Conservation (phyloP, 2,888 invertebrate species). For the Yponomeuta malinellus region DNA sequence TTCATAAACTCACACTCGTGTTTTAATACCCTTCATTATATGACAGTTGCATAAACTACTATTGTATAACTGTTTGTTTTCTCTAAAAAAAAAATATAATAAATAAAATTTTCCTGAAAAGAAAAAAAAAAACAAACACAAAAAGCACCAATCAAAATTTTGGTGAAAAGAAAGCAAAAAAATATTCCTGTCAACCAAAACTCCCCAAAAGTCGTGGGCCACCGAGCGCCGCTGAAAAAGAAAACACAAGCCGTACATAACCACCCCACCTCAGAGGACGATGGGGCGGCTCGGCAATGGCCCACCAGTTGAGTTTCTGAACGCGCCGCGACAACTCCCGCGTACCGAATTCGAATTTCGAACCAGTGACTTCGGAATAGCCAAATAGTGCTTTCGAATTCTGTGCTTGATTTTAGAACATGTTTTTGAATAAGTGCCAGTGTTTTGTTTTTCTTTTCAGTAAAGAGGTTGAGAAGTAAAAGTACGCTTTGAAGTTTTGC, state of each 20-base stretch:
- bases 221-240: constrained; percentile 2
- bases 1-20: too few relatives aligned
- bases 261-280: neutral
- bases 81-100: too few relatives aligned
- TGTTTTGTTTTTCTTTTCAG: neutral
- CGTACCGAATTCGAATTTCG: neutral
- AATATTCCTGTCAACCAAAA: neutral
- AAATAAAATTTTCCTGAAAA: too few relatives aligned
- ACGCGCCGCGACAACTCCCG: neutral
- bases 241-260: neutral
- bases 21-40: too few relatives aligned
- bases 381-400: neutral
- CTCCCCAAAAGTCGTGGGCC: neutral
- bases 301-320: neutral
- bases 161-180: too few relatives aligned
- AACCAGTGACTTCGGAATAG: neutral
- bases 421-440: neutral
- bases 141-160: too few relatives aligned
- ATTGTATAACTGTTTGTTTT: too few relatives aligned
- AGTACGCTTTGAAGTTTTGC: neutral
- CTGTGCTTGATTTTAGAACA: neutral
- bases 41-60: too few relatives aligned
- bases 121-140: too few relatives aligned
- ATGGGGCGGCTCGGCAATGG: neutral
- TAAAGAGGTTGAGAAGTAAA: neutral